Percentiles rank a stretch among this genome's conserved stretches.
Conservation (phyloP, 2,888 invertebrate species). For the Lepidochrysops patricia region DNA sequence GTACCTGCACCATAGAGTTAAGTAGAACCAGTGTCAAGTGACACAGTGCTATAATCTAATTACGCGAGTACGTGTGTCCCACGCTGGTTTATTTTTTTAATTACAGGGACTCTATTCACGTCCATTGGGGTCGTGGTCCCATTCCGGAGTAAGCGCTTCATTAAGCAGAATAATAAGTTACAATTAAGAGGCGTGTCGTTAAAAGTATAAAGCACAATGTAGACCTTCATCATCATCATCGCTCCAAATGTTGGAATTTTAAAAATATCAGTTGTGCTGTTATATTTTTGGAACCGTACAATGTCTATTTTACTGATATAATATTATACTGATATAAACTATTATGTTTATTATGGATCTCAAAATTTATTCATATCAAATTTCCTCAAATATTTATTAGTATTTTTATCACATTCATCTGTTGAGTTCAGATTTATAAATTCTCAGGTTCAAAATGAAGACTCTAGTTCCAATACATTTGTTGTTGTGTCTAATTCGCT, state of each 20-base stretch:
- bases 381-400: no score
- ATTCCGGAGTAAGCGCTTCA: slow-evolving; percentile 15
- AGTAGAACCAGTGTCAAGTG: not conserved
- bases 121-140: slow-evolving; percentile 14
- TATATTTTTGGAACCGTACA: no score
- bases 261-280: no score
- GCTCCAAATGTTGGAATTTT: no score
- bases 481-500: not conserved
- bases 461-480: no score
- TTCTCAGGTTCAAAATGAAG: no score
- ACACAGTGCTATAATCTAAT: slow-evolving; percentile 5
- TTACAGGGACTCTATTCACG: slow-evolving; percentile 7
- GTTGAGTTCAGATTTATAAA: no score
- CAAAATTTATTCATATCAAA: no score
- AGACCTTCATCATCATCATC: not conserved
- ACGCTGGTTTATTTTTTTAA: slow-evolving; percentile 13
- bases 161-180: slow-evolving; percentile 16
- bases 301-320: no score
- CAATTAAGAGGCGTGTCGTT: slow-evolving; percentile 13
- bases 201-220: slow-evolving; percentile 10
- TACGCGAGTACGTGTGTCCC: not conserved
- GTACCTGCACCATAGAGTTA: not conserved
- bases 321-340: no score
- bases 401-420: no score
- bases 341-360: not conserved